Percentiles rank a stretch among this genome's conserved stretches.
Evolutionary conservation across 2,888 invertebrate species (phyloP).

Genomic region (Homarus gammarus): DNA sequence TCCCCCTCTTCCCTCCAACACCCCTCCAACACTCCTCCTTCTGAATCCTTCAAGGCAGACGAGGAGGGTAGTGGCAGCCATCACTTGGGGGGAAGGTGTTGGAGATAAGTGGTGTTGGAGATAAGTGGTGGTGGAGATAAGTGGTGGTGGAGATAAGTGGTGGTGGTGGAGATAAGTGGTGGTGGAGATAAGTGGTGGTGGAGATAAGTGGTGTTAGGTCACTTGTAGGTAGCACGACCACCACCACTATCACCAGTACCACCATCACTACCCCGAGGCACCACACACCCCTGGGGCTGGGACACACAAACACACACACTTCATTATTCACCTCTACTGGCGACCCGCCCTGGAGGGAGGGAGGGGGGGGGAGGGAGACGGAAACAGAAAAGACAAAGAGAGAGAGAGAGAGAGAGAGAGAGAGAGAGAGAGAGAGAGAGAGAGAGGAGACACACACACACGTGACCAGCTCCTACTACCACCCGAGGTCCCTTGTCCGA

Average conservation of each 20-base stretch:
- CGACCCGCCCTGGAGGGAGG: background rate
- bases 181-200: too few species aligned
- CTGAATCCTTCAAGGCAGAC: background rate
- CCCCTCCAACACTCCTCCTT: background rate
- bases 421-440: conserved; percentile 1
- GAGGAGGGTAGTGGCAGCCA: background rate
- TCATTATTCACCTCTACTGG: background rate
- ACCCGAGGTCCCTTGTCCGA: too few species aligned
- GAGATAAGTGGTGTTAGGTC: background rate
- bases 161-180: too few species aligned
- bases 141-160: background rate
- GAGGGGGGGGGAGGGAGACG: background rate
- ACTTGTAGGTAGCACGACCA: background rate
- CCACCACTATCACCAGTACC: too few species aligned
- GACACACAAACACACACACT: too few species aligned
- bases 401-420: background rate
- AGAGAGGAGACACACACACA: too few species aligned
- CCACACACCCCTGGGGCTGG: too few species aligned
- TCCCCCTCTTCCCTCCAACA: too few species aligned
- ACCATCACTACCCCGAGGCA: too few species aligned
- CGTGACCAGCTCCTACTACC: too few species aligned
- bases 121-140: background rate
- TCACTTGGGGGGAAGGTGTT: background rate
- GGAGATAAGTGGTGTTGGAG: background rate
- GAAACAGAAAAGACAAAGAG: background rate